A percentile compares a stretch with the other conserved stretches of the same genome.
These are phyloP conservation scores for Semnornis frantzii DNA, from an alignment of 2,113 vertebrate species.

Conservation along the genomic window DNA sequence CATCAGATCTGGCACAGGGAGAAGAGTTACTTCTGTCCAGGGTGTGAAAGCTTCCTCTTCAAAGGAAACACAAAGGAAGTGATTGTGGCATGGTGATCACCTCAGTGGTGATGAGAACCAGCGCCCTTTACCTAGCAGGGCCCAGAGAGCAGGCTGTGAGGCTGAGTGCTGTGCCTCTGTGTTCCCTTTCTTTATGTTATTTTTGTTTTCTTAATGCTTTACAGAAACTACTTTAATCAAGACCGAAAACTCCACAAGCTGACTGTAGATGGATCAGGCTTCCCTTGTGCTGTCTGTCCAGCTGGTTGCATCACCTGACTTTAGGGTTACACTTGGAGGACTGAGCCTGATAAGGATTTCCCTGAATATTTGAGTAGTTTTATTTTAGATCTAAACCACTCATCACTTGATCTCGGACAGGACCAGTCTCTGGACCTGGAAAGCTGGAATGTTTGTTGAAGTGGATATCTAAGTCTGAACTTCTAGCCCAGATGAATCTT, in stretches of 20 bases:
- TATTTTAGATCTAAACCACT: background rate
- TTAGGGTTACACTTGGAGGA: background rate
- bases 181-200: background rate
- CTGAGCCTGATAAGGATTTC: background rate
- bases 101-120: background rate
- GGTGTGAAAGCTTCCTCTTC: background rate
- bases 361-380: background rate
- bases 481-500: background rate
- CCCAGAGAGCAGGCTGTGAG: background rate
- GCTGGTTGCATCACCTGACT: background rate
- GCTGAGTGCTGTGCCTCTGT: background rate
- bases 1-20: background rate
- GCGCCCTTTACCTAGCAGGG: background rate
- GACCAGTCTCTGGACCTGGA: background rate
- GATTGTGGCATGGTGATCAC: rapidly evolving
- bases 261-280: background rate
- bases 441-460: background rate
- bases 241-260: background rate
- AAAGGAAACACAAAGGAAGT: background rate
- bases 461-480: background rate
- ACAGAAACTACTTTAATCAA: background rate
- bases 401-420: background rate
- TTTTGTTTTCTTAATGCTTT: background rate
- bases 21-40: background rate
- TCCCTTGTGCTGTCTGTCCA: background rate